Conservation (phyloP, 1,140 invertebrate genomes). For the Atta colombica region DNA sequence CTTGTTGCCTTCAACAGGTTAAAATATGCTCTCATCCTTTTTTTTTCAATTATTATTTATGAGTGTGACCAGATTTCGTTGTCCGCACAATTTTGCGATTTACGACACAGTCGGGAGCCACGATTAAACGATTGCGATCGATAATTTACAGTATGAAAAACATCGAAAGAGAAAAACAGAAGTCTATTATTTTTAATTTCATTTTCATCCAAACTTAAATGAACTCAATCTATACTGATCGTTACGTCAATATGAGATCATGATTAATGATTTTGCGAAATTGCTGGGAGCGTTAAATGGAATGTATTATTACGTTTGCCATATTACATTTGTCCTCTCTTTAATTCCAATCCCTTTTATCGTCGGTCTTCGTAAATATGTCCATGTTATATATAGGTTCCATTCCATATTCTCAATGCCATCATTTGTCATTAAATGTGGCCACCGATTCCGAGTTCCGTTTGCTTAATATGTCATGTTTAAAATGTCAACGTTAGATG, state of each 20-base stretch:
- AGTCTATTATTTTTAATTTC: not conserved
- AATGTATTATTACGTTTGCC: constrained; percentile 6
- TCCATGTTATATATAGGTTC: not conserved
- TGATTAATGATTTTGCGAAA: not conserved
- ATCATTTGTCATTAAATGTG: constrained; percentile 22
- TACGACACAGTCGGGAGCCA: not conserved
- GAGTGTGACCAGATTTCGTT: constrained; percentile 15
- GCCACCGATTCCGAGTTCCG: not conserved
- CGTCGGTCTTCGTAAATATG: constrained; percentile 1
- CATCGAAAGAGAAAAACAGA: not conserved
- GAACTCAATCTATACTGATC: not conserved
- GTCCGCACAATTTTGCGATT: constrained; percentile 19
- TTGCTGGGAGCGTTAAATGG: not conserved
- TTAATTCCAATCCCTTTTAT: not conserved
- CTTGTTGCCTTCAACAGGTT: constrained; percentile 42
- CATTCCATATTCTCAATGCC: not conserved
- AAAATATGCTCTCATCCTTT: constrained; percentile 18
- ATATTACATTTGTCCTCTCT: not conserved
- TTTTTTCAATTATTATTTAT: constrained; percentile 30
- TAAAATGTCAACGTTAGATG: constrained; percentile 19
- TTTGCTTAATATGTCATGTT: constrained; percentile 36
- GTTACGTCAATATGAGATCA: not conserved
- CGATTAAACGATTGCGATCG: constrained; percentile 26
- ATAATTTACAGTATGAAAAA: constrained; percentile 30
- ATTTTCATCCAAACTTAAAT: constrained; percentile 1